Conservation (phyloP, 35 echinoderm and acorn worm species). For the Acanthaster planci region DNA sequence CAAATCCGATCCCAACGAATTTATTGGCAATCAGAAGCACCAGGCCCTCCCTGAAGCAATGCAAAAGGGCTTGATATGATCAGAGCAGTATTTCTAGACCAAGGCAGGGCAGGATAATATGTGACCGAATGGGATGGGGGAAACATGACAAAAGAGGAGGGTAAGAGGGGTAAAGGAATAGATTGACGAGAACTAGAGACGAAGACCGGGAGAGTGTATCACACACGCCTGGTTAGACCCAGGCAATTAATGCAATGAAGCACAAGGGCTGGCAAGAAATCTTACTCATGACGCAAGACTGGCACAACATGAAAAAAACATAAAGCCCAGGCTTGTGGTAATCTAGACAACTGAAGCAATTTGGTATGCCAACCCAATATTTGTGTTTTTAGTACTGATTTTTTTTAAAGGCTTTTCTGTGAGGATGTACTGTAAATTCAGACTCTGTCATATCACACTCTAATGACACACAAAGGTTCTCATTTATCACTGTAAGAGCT, state of each 20-base stretch:
- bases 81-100: slow-evolving; percentile 5
- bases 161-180: not conserved
- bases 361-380: too few relatives aligned
- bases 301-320: not conserved
- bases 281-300: slow-evolving; percentile 4
- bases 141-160: not conserved
- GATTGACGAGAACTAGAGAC: too few relatives aligned
- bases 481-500: too few relatives aligned
- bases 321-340: too few relatives aligned
- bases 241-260: slow-evolving; percentile 16
- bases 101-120: not conserved
- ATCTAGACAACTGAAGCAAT: too few relatives aligned
- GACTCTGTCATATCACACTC: too few relatives aligned
- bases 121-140: not conserved
- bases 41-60: slow-evolving; percentile 8
- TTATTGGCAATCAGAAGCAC: slow-evolving; percentile 14
- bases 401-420: too few relatives aligned
- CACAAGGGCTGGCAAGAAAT: not conserved
- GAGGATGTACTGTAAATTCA: too few relatives aligned
- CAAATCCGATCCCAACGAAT: not conserved
- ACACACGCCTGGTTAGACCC: not conserved
- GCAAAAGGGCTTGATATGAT: slow-evolving; percentile 5
- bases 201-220: not conserved
- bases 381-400: too few relatives aligned
- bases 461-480: too few relatives aligned